Conservation (phyloP, 2,797 vertebrate genomes). For the Labeo calbasu region DNA sequence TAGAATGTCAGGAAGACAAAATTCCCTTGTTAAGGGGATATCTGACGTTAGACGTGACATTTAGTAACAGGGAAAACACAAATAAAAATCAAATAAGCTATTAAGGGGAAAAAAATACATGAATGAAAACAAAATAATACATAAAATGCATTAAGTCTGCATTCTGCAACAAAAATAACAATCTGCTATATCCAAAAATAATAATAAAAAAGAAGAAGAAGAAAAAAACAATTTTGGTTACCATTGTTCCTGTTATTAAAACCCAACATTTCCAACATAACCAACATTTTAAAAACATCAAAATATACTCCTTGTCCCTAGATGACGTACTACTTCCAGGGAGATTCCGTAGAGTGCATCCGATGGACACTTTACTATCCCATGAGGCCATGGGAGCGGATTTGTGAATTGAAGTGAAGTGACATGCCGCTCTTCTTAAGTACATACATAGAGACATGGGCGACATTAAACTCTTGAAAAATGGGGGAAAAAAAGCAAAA, state of each 20-base stretch:
- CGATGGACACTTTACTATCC: not conserved
- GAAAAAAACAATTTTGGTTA: no score
- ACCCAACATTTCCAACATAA: no score
- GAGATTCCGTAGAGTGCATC: not conserved
- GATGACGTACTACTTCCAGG: not conserved
- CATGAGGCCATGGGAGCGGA: not conserved
- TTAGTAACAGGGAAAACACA: not conserved
- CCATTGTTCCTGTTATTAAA: no score
- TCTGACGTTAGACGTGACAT: not conserved
- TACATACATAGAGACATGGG: no score
- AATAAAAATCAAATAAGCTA: not conserved
- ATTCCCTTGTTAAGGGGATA: not conserved
- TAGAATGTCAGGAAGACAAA: not conserved
- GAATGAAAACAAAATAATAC: not conserved
- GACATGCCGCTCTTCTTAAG: not conserved
- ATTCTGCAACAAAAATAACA: not conserved
- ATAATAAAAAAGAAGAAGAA: not conserved
- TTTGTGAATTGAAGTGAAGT: not conserved
- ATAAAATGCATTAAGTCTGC: not conserved
- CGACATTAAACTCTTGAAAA: no score
- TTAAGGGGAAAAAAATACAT: not conserved
- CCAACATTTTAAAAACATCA: no score
- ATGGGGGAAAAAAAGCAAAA: no score
- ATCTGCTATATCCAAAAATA: not conserved
- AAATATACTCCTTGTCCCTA: not conserved